Evolutionary conservation across 2,113 vertebrate genomes (phyloP).

Genomic region (Eptesicus fuscus): DNA sequence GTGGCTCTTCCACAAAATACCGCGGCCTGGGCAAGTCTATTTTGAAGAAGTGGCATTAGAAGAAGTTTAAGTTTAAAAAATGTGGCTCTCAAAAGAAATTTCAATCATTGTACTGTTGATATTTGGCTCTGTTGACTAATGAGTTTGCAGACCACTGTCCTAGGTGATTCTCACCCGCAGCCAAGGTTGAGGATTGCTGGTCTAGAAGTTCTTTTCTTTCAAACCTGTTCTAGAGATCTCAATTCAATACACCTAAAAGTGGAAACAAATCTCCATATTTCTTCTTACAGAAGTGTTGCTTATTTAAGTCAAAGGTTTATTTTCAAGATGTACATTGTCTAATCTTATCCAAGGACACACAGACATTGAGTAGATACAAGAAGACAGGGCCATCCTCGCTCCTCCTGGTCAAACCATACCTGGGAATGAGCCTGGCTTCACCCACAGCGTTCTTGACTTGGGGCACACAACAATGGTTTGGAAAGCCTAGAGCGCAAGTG

Average conservation of each 20-base stretch:
- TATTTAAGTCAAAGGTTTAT: background rate
- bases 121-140: too few species aligned
- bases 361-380: background rate
- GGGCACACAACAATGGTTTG: background rate
- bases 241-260: background rate
- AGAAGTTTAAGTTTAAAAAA: too few species aligned
- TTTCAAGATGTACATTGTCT: background rate
- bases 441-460: background rate
- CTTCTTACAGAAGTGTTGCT: background rate
- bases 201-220: background rate
- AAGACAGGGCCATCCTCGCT: background rate
- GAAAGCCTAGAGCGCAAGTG: background rate
- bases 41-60: too few species aligned
- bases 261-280: background rate
- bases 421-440: background rate
- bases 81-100: too few species aligned
- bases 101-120: too few species aligned
- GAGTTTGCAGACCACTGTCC: too few species aligned
- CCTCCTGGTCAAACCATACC: background rate
- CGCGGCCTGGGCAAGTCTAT: too few species aligned
- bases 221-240: background rate
- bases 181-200: background rate
- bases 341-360: background rate
- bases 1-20: too few species aligned
- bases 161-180: background rate